Evolutionary conservation across 2,113 vertebrate species (phyloP).

Genomic region (Clinocottus analis): DNA sequence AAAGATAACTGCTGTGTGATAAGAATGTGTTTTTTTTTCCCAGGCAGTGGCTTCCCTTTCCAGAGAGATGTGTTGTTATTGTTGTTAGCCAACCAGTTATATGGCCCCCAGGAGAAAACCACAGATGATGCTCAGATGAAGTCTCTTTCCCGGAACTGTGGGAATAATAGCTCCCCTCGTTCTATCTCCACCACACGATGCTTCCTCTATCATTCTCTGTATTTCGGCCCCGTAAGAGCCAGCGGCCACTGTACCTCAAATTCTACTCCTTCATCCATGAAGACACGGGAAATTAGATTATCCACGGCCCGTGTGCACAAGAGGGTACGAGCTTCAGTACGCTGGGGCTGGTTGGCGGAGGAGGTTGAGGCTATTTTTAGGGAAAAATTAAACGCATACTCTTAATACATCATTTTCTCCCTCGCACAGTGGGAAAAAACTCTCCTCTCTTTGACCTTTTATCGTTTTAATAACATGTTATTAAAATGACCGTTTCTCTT

Average conservation of each 20-base stretch:
- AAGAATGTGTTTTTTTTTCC: slow-evolving; percentile 36
- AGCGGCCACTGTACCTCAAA: slow-evolving; percentile 42
- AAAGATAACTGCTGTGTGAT: slow-evolving; percentile 54
- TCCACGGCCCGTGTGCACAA: background rate
- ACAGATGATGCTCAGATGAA: slow-evolving; percentile 65
- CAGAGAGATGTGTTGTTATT: slow-evolving; percentile 67
- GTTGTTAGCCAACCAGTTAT: slow-evolving; percentile 64
- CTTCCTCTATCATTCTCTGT: slow-evolving; percentile 42
- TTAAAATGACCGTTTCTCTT: background rate
- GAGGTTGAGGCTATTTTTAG: slow-evolving; percentile 34
- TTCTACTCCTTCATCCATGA: slow-evolving; percentile 55
- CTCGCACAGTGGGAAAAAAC: background rate
- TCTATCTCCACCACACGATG: slow-evolving; percentile 35
- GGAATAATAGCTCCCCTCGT: slow-evolving; percentile 57
- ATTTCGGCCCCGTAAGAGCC: slow-evolving; percentile 43
- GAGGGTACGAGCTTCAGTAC: slow-evolving; percentile 27
- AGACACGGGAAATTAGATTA: slow-evolving; percentile 60
- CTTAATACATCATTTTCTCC: background rate
- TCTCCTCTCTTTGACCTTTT: background rate
- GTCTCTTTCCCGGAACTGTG: slow-evolving; percentile 64
- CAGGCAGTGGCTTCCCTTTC: slow-evolving; percentile 43
- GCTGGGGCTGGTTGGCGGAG: slow-evolving; percentile 10
- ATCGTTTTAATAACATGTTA: background rate
- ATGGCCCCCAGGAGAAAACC: slow-evolving; percentile 69
- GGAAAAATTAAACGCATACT: background rate